These are phyloP conservation scores for Synergus laeviventris DNA, from an alignment of 2,888 invertebrate species.

Conservation along the genomic window DNA sequence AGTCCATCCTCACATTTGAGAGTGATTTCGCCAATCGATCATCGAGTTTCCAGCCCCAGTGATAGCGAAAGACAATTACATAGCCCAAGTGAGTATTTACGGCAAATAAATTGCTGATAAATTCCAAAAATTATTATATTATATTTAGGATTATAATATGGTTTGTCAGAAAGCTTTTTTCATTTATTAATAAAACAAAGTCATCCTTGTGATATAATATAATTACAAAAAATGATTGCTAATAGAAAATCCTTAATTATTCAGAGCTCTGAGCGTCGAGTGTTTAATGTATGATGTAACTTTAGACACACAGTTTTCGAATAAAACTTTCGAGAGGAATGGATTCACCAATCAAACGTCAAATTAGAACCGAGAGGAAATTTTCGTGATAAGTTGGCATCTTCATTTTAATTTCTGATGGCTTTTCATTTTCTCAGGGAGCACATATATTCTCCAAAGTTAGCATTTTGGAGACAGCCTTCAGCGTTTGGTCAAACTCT, in stretches of 20 bases:
- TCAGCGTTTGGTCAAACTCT: conserved; percentile 27
- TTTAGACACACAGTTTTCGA: too few species aligned
- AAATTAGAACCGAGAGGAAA: conserved; percentile 26
- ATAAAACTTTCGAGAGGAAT: neutral
- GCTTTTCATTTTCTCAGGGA: neutral
- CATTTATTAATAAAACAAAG: too few species aligned
- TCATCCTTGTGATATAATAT: too few species aligned
- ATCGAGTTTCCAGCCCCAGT: conserved; percentile 70
- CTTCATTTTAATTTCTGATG: conserved; percentile 15
- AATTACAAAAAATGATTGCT: too few species aligned
- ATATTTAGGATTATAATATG: too few species aligned
- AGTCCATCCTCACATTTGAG: conserved; percentile 65
- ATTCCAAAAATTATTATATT: neutral
- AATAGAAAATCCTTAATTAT: too few species aligned
- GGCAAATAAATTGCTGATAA: neutral
- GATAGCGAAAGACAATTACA: conserved; percentile 68
- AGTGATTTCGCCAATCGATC: conserved; percentile 66
- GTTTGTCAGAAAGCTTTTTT: too few species aligned
- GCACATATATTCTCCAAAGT: conserved; percentile 14
- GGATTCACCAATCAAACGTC: neutral
- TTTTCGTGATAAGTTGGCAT: conserved; percentile 11
- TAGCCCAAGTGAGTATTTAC: conserved; percentile 64
- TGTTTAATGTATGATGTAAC: too few species aligned
- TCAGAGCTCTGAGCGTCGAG: too few species aligned
- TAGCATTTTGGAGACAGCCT: conserved; percentile 24